Evolutionary conservation across 2,888 invertebrate genomes (phyloP).

Genomic region (Chrysotoxum bicinctum): DNA sequence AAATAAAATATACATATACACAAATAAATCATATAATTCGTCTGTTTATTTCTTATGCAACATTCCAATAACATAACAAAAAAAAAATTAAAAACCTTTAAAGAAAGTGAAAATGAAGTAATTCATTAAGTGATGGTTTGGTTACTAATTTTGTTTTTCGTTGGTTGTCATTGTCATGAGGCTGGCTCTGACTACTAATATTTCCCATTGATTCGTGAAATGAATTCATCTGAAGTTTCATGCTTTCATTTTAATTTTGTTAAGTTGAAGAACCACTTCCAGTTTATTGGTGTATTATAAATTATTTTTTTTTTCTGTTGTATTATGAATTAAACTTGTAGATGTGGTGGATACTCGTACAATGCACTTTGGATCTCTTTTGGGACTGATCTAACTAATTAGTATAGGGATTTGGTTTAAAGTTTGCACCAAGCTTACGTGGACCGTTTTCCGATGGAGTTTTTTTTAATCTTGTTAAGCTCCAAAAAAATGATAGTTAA

Average conservation of each 20-base stretch:
- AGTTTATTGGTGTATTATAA: not conserved
- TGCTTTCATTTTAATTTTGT: not conserved
- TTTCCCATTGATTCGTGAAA: not conserved
- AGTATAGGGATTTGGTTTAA: no score
- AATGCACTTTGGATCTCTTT: no score
- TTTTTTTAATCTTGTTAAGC: no score
- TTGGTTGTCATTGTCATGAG: not conserved
- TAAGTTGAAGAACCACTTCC: not conserved
- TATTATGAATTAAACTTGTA: no score
- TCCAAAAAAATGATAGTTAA: no score
- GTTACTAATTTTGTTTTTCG: conserved; percentile 3
- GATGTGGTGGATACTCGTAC: no score
- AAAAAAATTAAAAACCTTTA: not conserved
- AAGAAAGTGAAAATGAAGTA: conserved; percentile 33
- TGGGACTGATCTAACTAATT: no score
- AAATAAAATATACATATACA: not conserved
- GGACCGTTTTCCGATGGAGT: no score
- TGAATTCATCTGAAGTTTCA: not conserved
- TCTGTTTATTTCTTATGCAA: not conserved
- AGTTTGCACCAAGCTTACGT: no score
- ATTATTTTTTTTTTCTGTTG: not conserved
- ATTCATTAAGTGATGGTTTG: conserved; percentile 1
- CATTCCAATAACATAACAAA: not conserved
- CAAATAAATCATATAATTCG: not conserved
- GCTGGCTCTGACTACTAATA: conserved; percentile 3